Percentiles rank a stretch among this genome's conserved stretches.
phyloP scores from a whole-genome alignment of 2,888 invertebrate species.

The Schrankia costaestrigalis region DNA sequence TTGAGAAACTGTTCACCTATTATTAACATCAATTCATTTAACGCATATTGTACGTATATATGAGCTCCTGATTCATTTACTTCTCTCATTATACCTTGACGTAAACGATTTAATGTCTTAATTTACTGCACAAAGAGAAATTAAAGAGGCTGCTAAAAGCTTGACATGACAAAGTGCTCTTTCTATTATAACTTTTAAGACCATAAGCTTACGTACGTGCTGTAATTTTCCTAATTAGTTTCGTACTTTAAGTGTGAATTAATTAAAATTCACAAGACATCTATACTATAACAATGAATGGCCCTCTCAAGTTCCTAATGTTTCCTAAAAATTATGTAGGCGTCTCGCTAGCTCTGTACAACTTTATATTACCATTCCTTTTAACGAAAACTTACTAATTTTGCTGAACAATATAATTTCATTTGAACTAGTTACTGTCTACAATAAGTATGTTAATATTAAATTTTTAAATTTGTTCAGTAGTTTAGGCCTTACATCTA shows the following conservation, averaged over 20 bases:
- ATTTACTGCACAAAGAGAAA: slow-evolving; percentile 76
- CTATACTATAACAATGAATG: slow-evolving; percentile 3
- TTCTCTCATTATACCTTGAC: slow-evolving; percentile 58
- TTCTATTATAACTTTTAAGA: slow-evolving; percentile 74
- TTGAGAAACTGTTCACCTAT: slow-evolving; percentile 7
- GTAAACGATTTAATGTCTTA: slow-evolving; percentile 76
- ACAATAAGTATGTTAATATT: too few species aligned
- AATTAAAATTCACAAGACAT: slow-evolving; percentile 29
- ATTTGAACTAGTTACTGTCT: too few species aligned
- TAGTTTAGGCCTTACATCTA: too few species aligned
- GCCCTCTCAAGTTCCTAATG: not conserved
- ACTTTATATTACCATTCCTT: too few species aligned
- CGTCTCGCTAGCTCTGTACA: too few species aligned
- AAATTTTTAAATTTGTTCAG: too few species aligned
- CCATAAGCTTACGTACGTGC: slow-evolving; percentile 63
- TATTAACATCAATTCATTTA: slow-evolving; percentile 41
- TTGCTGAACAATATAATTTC: too few species aligned
- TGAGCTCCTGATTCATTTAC: slow-evolving; percentile 49
- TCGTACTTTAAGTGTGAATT: slow-evolving; percentile 41
- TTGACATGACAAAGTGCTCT: slow-evolving; percentile 76
- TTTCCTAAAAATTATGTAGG: too few species aligned
- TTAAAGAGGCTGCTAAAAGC: slow-evolving; percentile 77
- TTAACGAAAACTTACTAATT: too few species aligned
- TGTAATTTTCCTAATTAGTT: slow-evolving; percentile 70
- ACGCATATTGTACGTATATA: slow-evolving; percentile 26